Percentiles rank a stretch among this genome's conserved stretches.
These are phyloP conservation scores for Ariopsis seemanni DNA, from an alignment of 2,113 vertebrate species.

Conservation along the genomic window DNA sequence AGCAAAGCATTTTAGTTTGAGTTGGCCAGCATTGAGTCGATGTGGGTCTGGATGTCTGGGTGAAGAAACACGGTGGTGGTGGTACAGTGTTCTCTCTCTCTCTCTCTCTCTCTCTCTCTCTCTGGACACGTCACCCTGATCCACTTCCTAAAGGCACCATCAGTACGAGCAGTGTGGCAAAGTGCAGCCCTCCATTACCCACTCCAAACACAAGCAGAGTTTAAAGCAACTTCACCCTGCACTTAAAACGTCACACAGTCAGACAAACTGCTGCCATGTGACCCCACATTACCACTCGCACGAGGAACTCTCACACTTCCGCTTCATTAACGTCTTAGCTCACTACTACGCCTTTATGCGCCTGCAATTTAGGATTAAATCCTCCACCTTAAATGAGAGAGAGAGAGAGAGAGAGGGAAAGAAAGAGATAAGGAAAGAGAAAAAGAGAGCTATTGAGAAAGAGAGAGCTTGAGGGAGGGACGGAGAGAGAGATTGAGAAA, in stretches of 20 bases:
- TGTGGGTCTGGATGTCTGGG: neutral
- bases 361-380: neutral
- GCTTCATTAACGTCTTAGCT: constrained; percentile 15
- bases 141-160: neutral
- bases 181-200: constrained; percentile 7
- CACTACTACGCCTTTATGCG: too few relatives aligned
- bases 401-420: too few relatives aligned
- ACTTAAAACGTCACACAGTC: constrained; percentile 31
- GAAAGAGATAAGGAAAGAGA: too few relatives aligned
- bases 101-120: neutral
- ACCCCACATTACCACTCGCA: constrained; percentile 10
- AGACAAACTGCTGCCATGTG: constrained; percentile 18
- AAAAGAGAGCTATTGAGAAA: neutral
- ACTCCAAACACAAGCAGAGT: constrained; percentile 4
- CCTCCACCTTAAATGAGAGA: neutral
- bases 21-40: too few relatives aligned
- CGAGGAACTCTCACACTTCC: neutral
- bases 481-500: too few relatives aligned
- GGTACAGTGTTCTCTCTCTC: neutral
- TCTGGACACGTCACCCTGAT: neutral
- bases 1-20: neutral
- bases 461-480: too few relatives aligned
- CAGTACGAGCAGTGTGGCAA: neutral
- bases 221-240: constrained; percentile 16
- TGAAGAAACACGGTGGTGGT: neutral